phyloP scores from a whole-genome alignment of 2,113 vertebrate species.

The Spheniscus mendiculus region DNA sequence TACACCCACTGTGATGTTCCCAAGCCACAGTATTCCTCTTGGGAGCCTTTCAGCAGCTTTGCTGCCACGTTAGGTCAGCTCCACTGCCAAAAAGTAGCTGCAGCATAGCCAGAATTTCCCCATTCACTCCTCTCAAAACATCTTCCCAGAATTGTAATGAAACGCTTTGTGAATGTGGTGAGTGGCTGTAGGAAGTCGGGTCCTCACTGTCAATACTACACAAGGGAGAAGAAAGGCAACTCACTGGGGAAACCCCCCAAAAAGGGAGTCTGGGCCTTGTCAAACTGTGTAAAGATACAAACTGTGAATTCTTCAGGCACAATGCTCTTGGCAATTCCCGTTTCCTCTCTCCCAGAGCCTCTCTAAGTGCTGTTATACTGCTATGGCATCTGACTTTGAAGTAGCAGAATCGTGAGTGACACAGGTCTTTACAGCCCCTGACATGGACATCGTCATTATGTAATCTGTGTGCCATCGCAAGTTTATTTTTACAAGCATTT shows the following conservation, averaged over 20 bases:
- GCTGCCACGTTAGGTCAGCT: background rate
- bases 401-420: constrained; percentile 27
- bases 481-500: constrained; percentile 28
- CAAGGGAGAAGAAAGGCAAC: background rate
- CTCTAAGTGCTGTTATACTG: background rate
- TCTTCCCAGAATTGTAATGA: background rate
- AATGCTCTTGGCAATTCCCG: background rate
- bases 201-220: background rate
- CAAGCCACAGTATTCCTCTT: background rate
- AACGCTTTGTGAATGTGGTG: fast-evolving
- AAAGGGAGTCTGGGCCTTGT: background rate
- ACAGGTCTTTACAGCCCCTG: constrained; percentile 17
- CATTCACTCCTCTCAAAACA: background rate
- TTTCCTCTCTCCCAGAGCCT: background rate
- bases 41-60: background rate
- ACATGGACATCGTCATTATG: constrained; percentile 1
- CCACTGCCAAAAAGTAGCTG: background rate
- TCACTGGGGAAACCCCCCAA: background rate
- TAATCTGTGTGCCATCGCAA: background rate
- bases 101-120: background rate
- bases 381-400: background rate
- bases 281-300: background rate
- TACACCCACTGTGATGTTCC: background rate
- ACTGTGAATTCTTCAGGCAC: background rate
- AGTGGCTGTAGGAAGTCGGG: background rate